Evolutionary conservation across 2,888 invertebrate species (phyloP).

Genomic region (Osedax fenrisi): DNA sequence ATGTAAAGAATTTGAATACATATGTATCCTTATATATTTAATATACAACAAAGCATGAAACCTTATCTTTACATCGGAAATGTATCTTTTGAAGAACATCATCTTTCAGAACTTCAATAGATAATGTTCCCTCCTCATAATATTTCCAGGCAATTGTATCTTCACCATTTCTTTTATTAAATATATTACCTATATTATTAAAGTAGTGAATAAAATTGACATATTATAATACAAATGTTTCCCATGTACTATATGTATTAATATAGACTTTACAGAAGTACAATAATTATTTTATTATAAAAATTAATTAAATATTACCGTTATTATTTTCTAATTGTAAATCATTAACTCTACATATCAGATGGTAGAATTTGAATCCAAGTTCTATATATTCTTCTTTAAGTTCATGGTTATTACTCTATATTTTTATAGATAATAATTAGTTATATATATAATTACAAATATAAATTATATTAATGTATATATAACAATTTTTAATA

Average conservation of each 20-base stretch:
- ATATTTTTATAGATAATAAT: too few relatives aligned
- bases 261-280: too few relatives aligned
- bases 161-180: conserved; percentile 32
- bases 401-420: neutral
- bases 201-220: neutral
- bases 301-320: neutral
- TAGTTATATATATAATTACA: too few relatives aligned
- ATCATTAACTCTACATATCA: neutral
- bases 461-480: too few relatives aligned
- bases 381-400: neutral
- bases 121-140: conserved; percentile 40
- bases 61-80: conserved; percentile 47
- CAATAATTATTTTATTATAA: neutral
- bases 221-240: too few relatives aligned
- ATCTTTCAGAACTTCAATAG: conserved; percentile 47
- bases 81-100: conserved; percentile 45
- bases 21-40: too few relatives aligned
- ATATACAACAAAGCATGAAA: too few relatives aligned
- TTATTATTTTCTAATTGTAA: neutral
- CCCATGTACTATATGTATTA: too few relatives aligned
- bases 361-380: conserved; percentile 6
- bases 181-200: neutral
- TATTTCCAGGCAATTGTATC: conserved; percentile 39
- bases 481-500: too few relatives aligned
- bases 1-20: too few relatives aligned